Percentiles rank a stretch among this genome's conserved stretches.
Evolutionary conservation across 2,888 invertebrate species (phyloP).

Genomic region (Morinoia aosen): DNA sequence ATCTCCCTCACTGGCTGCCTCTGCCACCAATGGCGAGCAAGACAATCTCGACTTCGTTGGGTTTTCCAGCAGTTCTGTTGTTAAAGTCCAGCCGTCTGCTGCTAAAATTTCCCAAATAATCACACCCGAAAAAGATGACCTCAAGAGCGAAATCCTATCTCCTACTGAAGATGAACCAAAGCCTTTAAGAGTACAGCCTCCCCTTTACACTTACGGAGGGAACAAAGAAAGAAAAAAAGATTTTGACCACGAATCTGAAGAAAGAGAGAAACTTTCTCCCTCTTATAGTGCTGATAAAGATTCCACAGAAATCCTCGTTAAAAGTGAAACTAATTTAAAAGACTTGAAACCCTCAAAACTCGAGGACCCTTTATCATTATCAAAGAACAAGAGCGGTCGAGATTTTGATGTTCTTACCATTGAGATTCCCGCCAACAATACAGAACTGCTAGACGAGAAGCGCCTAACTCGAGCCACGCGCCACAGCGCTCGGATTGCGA

Average conservation of each 20-base stretch:
- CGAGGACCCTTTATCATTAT: not conserved
- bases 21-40: constrained; percentile 62
- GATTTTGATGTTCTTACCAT: constrained; percentile 84
- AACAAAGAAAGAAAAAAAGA: constrained; percentile 76
- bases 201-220: constrained; percentile 81
- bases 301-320: not conserved
- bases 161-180: constrained; percentile 68
- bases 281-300: not conserved
- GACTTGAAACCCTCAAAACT: not conserved
- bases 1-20: constrained; percentile 58
- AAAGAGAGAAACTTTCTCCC: constrained; percentile 61
- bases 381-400: constrained; percentile 67
- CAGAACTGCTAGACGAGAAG: constrained; percentile 71
- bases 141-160: constrained; percentile 59
- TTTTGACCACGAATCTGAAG: constrained; percentile 65
- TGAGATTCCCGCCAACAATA: constrained; percentile 79
- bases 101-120: constrained; percentile 13
- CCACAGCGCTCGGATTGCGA: constrained; percentile 71
- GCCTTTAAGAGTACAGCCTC: constrained; percentile 80
- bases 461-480: constrained; percentile 70
- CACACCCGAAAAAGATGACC: constrained; percentile 48
- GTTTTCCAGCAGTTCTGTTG: constrained; percentile 63
- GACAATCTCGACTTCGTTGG: constrained; percentile 67
- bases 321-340: not conserved
- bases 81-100: constrained; percentile 35